A percentile compares a stretch with the other conserved stretches of the same genome.
Evolutionary conservation across 2,888 invertebrate species (phyloP).

Genomic region (Alcis repandata): DNA sequence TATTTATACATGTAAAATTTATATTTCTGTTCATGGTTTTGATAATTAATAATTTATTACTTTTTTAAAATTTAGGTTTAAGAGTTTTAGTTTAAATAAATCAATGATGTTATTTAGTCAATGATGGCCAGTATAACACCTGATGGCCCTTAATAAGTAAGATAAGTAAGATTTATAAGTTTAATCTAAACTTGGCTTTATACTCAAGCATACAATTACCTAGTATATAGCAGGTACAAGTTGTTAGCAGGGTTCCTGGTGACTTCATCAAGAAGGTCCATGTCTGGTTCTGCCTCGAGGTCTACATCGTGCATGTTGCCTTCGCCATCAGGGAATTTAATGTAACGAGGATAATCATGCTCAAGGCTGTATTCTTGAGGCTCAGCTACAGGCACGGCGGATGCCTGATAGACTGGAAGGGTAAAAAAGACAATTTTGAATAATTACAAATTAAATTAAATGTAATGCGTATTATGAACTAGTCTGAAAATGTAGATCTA

Average conservation of each 20-base stretch:
- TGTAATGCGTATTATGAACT: background rate
- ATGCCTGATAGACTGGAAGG: constrained; percentile 47
- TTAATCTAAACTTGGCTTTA: background rate
- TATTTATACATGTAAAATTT: too few relatives aligned
- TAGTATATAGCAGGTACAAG: constrained; percentile 60
- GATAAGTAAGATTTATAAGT: background rate
- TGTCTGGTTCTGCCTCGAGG: constrained; percentile 57
- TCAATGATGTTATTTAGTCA: background rate
- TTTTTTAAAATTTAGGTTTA: too few relatives aligned
- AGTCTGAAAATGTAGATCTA: background rate
- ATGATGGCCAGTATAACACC: too few relatives aligned
- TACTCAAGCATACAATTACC: constrained; percentile 47
- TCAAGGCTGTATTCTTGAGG: constrained; percentile 25
- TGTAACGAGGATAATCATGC: constrained; percentile 53
- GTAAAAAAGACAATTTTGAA: background rate
- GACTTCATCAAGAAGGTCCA: constrained; percentile 53
- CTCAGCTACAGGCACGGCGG: constrained; percentile 51
- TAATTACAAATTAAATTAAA: background rate
- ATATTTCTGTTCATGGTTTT: too few relatives aligned
- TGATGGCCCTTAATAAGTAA: too few relatives aligned
- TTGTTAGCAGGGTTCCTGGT: constrained; percentile 58
- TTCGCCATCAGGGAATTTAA: constrained; percentile 58
- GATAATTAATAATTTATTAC: too few relatives aligned
- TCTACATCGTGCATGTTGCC: constrained; percentile 57
- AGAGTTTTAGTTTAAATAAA: too few relatives aligned